Conservation (phyloP, 2,888 invertebrate species). For the Trachelus stipa region DNA sequence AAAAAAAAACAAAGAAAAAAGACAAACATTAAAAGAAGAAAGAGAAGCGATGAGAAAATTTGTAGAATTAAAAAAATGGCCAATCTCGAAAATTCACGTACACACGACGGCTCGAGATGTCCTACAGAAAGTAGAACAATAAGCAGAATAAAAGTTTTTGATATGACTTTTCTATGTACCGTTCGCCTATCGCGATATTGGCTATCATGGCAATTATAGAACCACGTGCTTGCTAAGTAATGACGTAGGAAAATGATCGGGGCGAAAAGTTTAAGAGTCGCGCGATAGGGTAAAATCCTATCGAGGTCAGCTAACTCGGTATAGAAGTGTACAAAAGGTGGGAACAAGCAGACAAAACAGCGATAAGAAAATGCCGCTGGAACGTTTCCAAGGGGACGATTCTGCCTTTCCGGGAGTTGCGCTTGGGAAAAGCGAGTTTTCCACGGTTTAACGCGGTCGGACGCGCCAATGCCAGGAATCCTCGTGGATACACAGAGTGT, state of each 20-base stretch:
- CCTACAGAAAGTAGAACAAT: not conserved
- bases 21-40: not conserved
- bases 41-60: not conserved
- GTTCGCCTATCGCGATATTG: no score
- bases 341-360: constrained; percentile 40
- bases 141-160: no score
- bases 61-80: not conserved
- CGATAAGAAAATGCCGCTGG: constrained; percentile 41
- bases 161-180: no score
- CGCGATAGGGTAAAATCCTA: constrained; percentile 31
- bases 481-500: not conserved
- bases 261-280: constrained; percentile 27
- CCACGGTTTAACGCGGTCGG: not conserved
- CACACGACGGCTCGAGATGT: not conserved
- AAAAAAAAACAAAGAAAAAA: not conserved
- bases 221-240: not conserved
- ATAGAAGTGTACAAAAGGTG: constrained; percentile 26
- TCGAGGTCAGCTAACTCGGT: constrained; percentile 39
- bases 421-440: not conserved
- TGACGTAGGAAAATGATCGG: constrained; percentile 20
- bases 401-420: not conserved
- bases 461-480: not conserved
- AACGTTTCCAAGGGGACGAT: not conserved
- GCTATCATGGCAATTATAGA: not conserved
- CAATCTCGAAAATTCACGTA: not conserved